Evolutionary conservation across 1,140 invertebrate species (phyloP), one percentile per base, ranked within the genome.

Genomic region (Coenobita brevimanus): DNA sequence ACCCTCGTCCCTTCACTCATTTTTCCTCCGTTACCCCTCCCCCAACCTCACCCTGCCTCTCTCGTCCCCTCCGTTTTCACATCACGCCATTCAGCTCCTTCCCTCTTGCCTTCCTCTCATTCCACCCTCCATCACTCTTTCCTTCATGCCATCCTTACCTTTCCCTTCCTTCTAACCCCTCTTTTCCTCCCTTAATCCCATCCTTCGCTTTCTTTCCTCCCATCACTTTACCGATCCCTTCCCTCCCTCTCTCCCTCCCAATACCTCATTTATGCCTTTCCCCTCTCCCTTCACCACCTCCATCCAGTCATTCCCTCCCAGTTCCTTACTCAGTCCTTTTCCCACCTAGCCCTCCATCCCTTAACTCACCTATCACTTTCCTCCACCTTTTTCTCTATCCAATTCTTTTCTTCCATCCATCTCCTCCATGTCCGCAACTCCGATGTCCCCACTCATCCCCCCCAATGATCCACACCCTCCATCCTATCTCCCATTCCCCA

Each of bases 381-480:
- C 24, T 36, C 41, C 67, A 1, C n/a, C 1, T 10, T 67, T 67
- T 67, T 67, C 36, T 33, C 54, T 21, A 30, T 71, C 30, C 67
- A 30, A 38, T 38, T n/a, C 67, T 33, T 38, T 15, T n/a, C 30
- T 27, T 36, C 24, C 6, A 13, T 67, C 67, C 67, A 30, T 21
- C 54, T 57, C n/a, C n/a, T n/a, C n/a, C n/a, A n/a, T n/a, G n/a
- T n/a, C n/a, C n/a, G n/a, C n/a, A 10, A 13, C 54, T n/a, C n/a
- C 67, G 33, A 30, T 33, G 33, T 71, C 30, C 10, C 24, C 30
- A 17, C 67, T 33, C 30, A 33, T 33, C 67, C 36, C 67, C 41
- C 30, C 36, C n/a, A n/a, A n/a, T n/a, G n/a, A n/a, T n/a, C 78
- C 67, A 43, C 38, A 81, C 78, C 46, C 78, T 36, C 78, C 57